A percentile compares a stretch with the other conserved stretches of the same genome.
Evolutionary conservation across 2,113 vertebrate genomes (phyloP).

Genomic region (Ranitomeya variabilis): DNA sequence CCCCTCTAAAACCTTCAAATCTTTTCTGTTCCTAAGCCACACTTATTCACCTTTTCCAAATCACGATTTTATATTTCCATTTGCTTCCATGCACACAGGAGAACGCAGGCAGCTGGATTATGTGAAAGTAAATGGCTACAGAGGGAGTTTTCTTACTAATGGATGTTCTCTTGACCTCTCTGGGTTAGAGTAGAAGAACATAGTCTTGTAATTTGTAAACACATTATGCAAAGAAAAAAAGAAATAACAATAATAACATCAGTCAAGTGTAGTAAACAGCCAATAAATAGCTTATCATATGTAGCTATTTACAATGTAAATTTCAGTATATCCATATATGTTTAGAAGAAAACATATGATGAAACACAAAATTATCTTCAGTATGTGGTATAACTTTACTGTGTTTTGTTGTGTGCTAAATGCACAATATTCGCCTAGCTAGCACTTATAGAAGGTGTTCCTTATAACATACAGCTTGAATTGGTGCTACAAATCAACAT

Average conservation of each 20-base stretch:
- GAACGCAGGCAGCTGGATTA: constrained; percentile 52
- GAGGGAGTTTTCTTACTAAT: constrained; percentile 54
- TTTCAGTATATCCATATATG: constrained; percentile 58
- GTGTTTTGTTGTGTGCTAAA: constrained; percentile 58
- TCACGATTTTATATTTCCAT: constrained; percentile 48
- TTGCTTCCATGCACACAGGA: constrained; percentile 38
- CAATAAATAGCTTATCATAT: constrained; percentile 12
- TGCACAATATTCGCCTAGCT: constrained; percentile 56
- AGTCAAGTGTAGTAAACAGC: constrained; percentile 6
- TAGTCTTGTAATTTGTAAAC: constrained; percentile 35
- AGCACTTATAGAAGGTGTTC: constrained; percentile 69
- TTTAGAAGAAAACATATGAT: constrained; percentile 63
- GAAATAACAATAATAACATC: constrained; percentile 31
- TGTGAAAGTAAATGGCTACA: constrained; percentile 42
- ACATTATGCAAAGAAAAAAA: constrained; percentile 48
- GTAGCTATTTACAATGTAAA: neutral
- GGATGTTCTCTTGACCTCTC: constrained; percentile 58
- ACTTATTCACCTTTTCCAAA: constrained; percentile 7
- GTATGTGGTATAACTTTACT: constrained; percentile 54
- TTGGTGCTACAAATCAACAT: constrained; percentile 67
- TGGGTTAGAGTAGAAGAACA: constrained; percentile 36
- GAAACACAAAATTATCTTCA: constrained; percentile 64
- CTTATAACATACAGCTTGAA: constrained; percentile 68
- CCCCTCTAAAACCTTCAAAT: constrained; percentile 31
- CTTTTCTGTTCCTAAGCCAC: constrained; percentile 23